Conservation (phyloP, 2,888 invertebrate species). For the Mesorhabditis sp. region DNA sequence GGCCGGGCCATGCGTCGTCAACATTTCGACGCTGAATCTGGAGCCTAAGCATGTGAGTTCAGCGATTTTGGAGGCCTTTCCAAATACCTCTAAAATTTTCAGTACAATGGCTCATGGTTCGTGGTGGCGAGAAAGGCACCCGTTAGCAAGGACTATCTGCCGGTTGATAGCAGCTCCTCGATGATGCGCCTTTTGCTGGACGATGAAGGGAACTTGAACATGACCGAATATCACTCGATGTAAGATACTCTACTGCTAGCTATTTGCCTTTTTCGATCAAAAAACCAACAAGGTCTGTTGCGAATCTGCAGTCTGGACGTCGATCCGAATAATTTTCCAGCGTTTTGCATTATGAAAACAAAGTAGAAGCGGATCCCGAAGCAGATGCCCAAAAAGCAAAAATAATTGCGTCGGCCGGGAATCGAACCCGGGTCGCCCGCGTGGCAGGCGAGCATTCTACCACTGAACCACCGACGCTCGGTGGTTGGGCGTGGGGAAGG, state of each 20-base stretch:
- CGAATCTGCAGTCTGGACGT: too few relatives aligned
- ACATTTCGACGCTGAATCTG: slow-evolving; percentile 13
- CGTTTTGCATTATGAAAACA: too few relatives aligned
- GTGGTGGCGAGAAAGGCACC: slow-evolving; percentile 35
- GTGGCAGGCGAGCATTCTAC: slow-evolving; percentile 57
- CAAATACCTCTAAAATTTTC: slow-evolving; percentile 6
- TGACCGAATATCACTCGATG: slow-evolving; percentile 37
- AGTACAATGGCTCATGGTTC: slow-evolving; percentile 45
- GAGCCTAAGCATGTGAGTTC: slow-evolving; percentile 12
- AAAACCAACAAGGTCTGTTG: too few relatives aligned
- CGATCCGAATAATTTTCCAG: too few relatives aligned
- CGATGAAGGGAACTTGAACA: slow-evolving; percentile 18
- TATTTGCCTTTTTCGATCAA: too few relatives aligned
- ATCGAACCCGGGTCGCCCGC: slow-evolving; percentile 55
- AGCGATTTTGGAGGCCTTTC: too few relatives aligned
- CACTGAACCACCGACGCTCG: slow-evolving; percentile 52
- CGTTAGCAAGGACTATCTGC: slow-evolving; percentile 22
- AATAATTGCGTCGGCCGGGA: slow-evolving; percentile 59
- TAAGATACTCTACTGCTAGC: slow-evolving; percentile 9
- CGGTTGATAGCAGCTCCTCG: slow-evolving; percentile 30
- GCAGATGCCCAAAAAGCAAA: neutral
- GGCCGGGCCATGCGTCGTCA: slow-evolving; percentile 7
- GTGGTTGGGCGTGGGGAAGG: too few relatives aligned
- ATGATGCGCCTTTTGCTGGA: slow-evolving; percentile 24
- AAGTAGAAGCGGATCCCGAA: too few relatives aligned